Conservation (phyloP, 2,888 invertebrate genomes). For the Noctua janthe region DNA sequence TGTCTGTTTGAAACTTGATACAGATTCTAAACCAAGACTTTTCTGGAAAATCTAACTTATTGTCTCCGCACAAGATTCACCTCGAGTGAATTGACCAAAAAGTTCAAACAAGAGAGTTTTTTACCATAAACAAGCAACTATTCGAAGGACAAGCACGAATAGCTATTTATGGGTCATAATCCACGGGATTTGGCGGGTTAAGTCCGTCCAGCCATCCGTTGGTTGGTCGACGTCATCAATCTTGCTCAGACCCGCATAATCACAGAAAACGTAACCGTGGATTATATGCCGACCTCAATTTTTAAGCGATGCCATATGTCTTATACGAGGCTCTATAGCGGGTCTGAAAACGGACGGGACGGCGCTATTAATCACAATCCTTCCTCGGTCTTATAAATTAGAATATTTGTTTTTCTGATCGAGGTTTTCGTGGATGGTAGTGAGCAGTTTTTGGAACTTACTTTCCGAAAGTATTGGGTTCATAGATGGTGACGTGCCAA, state of each 20-base stretch:
- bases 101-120: background rate
- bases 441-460: constrained; percentile 2
- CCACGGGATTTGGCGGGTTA: constrained; percentile 78
- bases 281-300: constrained; percentile 84
- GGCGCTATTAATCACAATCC: constrained; percentile 63
- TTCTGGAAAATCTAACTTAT: background rate
- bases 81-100: background rate
- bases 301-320: constrained; percentile 80
- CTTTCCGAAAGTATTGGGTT: background rate
- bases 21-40: background rate
- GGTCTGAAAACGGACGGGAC: constrained; percentile 50
- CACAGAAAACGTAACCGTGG: constrained; percentile 85
- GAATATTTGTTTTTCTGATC: constrained; percentile 61
- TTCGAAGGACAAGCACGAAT: constrained; percentile 77
- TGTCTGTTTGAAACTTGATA: too few species aligned
- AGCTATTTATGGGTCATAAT: constrained; percentile 85
- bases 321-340: constrained; percentile 47
- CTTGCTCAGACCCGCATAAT: constrained; percentile 88
- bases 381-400: constrained; percentile 60
- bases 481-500: background rate
- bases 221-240: constrained; percentile 82
- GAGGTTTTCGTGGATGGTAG: constrained; percentile 20
- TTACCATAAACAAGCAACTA: constrained; percentile 52
- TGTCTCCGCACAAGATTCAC: background rate
- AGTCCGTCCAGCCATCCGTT: constrained; percentile 76